phyloP scores from a whole-genome alignment of 2,797 vertebrate species.

The Podargus strigoides region DNA sequence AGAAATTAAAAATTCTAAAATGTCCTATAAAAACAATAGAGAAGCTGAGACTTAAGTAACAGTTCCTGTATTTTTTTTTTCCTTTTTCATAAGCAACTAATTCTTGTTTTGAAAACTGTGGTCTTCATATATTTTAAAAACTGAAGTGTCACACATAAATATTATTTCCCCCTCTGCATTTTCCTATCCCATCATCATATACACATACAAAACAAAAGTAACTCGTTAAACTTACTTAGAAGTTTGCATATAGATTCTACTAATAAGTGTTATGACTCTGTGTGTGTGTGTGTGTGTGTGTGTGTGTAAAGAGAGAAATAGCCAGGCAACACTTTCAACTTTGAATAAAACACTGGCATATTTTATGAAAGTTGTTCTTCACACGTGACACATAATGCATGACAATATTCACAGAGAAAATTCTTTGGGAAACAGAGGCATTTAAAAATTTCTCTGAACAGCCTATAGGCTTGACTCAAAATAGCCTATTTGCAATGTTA shows the following conservation, averaged over 20 bases:
- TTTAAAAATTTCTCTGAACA: not conserved
- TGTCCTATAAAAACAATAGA: not conserved
- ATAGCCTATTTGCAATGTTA: not conserved
- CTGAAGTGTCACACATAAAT: not conserved
- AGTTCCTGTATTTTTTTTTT: not conserved
- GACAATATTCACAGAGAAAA: not conserved
- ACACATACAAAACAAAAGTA: not conserved
- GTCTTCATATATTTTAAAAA: not conserved
- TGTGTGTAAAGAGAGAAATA: not conserved
- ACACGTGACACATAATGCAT: not conserved
- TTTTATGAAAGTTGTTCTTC: constrained; percentile 6
- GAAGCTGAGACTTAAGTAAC: not conserved
- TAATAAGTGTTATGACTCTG: not conserved
- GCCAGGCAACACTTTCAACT: not conserved
- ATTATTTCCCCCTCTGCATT: not conserved
- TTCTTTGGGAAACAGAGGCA: not conserved
- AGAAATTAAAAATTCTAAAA: not conserved
- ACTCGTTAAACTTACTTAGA: not conserved
- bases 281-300: not conserved
- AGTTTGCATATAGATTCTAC: not conserved
- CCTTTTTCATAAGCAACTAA: not conserved
- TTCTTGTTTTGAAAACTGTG: not conserved
- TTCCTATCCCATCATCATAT: not conserved
- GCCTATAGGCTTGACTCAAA: not conserved
- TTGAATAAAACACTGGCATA: constrained; percentile 8